Evolutionary conservation across 2,888 invertebrate genomes (phyloP).

Genomic region (Drosophila algonquin): DNA sequence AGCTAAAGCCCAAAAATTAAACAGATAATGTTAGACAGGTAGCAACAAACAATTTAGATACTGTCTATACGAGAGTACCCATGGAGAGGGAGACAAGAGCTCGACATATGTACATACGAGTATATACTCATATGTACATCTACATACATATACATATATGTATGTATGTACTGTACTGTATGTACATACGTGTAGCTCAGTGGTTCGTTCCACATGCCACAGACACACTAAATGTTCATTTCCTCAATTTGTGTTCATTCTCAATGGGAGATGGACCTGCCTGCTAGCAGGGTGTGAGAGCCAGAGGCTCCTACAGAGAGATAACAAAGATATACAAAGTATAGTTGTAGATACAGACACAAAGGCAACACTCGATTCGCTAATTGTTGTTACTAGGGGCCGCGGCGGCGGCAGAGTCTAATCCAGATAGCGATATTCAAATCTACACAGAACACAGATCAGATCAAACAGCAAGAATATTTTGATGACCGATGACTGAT

Average conservation of each 20-base stretch:
- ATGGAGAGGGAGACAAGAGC: neutral
- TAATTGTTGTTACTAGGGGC: neutral
- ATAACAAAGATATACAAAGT: slow-evolving; percentile 46
- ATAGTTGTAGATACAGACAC: slow-evolving; percentile 15
- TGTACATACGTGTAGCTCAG: slow-evolving; percentile 30
- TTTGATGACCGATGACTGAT: slow-evolving; percentile 3
- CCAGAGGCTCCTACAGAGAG: slow-evolving; percentile 9
- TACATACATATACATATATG: neutral
- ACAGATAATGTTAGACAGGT: slow-evolving; percentile 46
- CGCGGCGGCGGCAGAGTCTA: slow-evolving; percentile 6
- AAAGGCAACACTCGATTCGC: neutral
- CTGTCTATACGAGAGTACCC: slow-evolving; percentile 12
- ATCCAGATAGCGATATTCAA: slow-evolving; percentile 16
- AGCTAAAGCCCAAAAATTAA: slow-evolving; percentile 8
- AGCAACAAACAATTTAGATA: slow-evolving; percentile 40
- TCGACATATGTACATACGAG: slow-evolving; percentile 1
- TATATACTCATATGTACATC: slow-evolving; percentile 4
- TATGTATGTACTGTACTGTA: neutral
- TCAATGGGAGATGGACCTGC: slow-evolving; percentile 41
- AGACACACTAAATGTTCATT: slow-evolving; percentile 67
- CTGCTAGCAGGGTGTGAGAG: neutral
- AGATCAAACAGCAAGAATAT: slow-evolving; percentile 15
- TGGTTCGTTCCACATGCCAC: slow-evolving; percentile 48
- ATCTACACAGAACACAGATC: slow-evolving; percentile 9
- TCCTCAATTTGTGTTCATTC: slow-evolving; percentile 70